phyloP scores from a whole-genome alignment of 1,140 invertebrate genomes.

The Drosophila simulans region DNA sequence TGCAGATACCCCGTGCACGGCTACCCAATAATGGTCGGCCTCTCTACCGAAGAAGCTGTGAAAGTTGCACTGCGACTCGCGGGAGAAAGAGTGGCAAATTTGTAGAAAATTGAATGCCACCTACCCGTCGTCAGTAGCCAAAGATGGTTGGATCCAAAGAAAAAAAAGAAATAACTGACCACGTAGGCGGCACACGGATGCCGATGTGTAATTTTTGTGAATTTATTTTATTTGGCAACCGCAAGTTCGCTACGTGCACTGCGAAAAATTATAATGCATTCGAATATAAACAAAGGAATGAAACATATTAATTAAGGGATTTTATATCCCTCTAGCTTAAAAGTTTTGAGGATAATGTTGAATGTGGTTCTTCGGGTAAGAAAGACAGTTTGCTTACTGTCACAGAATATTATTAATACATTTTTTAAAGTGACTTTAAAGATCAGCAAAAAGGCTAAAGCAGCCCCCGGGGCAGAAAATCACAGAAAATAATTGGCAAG shows the following conservation, averaged over 20 bases:
- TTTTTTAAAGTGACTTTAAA: slow-evolving; percentile 24
- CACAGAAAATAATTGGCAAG: slow-evolving; percentile 59
- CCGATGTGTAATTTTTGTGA: slow-evolving; percentile 60
- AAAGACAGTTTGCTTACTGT: too few species aligned
- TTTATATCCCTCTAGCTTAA: too few species aligned
- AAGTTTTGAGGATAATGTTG: too few species aligned
- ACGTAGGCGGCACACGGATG: slow-evolving; percentile 65
- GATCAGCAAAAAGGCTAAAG: slow-evolving; percentile 14
- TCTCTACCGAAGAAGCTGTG: slow-evolving; percentile 62
- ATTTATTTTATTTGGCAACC: slow-evolving; percentile 64
- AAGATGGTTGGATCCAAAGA: slow-evolving; percentile 9
- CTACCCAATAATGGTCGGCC: slow-evolving; percentile 54
- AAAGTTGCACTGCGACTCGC: slow-evolving; percentile 53
- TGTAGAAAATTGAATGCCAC: slow-evolving; percentile 66
- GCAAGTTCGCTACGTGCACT: slow-evolving; percentile 1
- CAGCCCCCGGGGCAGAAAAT: slow-evolving; percentile 15
- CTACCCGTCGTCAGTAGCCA: slow-evolving; percentile 47
- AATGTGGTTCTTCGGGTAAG: too few species aligned
- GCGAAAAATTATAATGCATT: background rate
- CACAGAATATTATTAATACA: too few species aligned
- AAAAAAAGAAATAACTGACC: slow-evolving; percentile 35
- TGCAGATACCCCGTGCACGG: slow-evolving; percentile 52
- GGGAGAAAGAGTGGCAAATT: slow-evolving; percentile 64
- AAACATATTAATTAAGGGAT: too few species aligned
- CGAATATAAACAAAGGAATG: background rate